A percentile compares a stretch with the other conserved stretches of the same genome.
These are phyloP conservation scores for Glaucidium brasilianum DNA, from an alignment of 2,113 vertebrate species.

Conservation along the genomic window DNA sequence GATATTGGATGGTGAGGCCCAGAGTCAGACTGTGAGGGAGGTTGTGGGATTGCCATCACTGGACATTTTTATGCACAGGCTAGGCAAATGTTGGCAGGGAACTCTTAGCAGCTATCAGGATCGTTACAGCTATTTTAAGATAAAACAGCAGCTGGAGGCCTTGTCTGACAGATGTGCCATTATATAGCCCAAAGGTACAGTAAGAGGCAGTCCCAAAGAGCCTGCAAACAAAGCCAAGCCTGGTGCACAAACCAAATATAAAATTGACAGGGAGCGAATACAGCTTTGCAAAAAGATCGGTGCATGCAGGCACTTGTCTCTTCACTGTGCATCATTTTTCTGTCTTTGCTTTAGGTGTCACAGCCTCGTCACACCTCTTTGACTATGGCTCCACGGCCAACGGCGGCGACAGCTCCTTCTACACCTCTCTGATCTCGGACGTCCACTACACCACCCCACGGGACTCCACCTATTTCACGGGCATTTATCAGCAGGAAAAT, in stretches of 20 bases:
- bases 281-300: neutral
- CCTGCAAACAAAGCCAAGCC: neutral
- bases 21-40: neutral
- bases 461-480: slow-evolving; percentile 84
- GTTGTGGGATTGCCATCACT: neutral
- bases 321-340: neutral
- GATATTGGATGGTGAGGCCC: neutral
- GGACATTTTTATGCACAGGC: neutral
- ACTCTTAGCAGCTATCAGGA: neutral
- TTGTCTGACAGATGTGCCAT: neutral
- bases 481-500: slow-evolving; percentile 78
- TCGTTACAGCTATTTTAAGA: neutral
- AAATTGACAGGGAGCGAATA: neutral
- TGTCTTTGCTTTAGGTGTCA: slow-evolving; percentile 75
- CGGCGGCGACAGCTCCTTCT: slow-evolving; percentile 81
- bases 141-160: neutral
- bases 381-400: slow-evolving; percentile 67
- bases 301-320: neutral
- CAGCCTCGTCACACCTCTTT: slow-evolving; percentile 39
- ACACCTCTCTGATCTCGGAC: slow-evolving; percentile 89
- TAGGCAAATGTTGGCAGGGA: neutral
- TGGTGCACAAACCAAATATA: neutral
- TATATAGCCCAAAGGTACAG: neutral
- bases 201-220: neutral
- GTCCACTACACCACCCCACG: slow-evolving; percentile 72